Base-by-base conservation (phyloP, 37 sponge, comb jelly and placozoan genomes). In the Agelas oroides region DNA sequence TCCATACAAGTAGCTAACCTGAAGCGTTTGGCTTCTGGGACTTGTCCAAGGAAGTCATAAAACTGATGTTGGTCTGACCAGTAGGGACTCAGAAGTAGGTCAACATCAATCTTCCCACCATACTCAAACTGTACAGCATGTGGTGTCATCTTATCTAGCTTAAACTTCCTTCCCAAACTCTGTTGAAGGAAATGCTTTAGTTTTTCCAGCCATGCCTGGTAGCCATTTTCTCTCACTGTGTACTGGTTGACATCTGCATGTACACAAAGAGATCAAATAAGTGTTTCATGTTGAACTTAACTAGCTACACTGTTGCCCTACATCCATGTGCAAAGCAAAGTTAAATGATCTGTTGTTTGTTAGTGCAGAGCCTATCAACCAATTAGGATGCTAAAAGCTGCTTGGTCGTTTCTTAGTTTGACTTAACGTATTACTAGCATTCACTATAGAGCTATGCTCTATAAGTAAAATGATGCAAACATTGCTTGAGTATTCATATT, bases 1-100 rank as follows among this genome's bases (percentile, higher is more conserved):
- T n/a, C n/a, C n/a, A n/a, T n/a, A 46, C 8, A 3, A 46, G 46
- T 18, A 5, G 11, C 41, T 62, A 61, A 62, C 83, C 21, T 60
- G 0, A 27, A 70, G 35, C 39, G 33, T 27, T 63, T 58, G 32
- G 11, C 33, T 39, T 2, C 39, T 17, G 16, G 21, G 32, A 77
- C 30, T 31, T 30, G 15, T 28, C 33, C 11, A 1, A 89, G 73
- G 30, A 89, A 89, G 21, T 56, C 12, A 28, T 89, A 83, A 24
- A 80, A 53, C 12, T 60, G 68, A 1, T 28, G 3, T 0, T 64
- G 70, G n/a, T 71, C 33, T 23, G 37, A 36, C 82, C 82, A 91
- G 78, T 28, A 76, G 11, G 91, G 91, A 37, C 82, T 85, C 8
- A 86, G 59, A 5, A 85, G 70, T 32, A 91, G 64, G 62, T 91